Conservation (phyloP, 2,888 invertebrate species). For the Cephus sareptanus region DNA sequence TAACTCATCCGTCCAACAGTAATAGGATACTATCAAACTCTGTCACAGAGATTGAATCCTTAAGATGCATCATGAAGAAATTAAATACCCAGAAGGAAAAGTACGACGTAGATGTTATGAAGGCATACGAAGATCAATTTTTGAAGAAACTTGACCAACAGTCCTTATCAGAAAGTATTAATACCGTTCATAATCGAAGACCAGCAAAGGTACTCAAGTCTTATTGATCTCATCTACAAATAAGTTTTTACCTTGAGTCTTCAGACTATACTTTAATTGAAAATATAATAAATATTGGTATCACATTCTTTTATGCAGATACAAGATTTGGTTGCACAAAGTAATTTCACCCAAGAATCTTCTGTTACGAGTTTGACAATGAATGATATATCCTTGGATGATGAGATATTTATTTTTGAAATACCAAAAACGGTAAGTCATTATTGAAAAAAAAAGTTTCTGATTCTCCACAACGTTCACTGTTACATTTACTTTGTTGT, state of each 20-base stretch:
- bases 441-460: background rate
- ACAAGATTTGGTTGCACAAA: slow-evolving; percentile 28
- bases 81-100: background rate
- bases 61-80: background rate
- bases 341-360: slow-evolving; percentile 24
- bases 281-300: background rate
- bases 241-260: background rate
- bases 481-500: background rate
- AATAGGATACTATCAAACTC: background rate
- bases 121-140: background rate
- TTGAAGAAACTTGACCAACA: background rate
- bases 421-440: slow-evolving; percentile 38
- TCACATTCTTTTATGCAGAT: slow-evolving; percentile 28
- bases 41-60: background rate
- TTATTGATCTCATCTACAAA: background rate
- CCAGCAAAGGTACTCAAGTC: background rate
- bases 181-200: background rate
- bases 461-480: background rate
- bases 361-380: slow-evolving; percentile 21
- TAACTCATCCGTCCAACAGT: background rate
- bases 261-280: background rate
- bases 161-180: background rate
- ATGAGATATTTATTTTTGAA: slow-evolving; percentile 42
- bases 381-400: slow-evolving; percentile 29
- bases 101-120: background rate